These are phyloP conservation scores for Myiagra hebetior DNA, from an alignment of 2,113 vertebrate genomes.

Conservation along the genomic window DNA sequence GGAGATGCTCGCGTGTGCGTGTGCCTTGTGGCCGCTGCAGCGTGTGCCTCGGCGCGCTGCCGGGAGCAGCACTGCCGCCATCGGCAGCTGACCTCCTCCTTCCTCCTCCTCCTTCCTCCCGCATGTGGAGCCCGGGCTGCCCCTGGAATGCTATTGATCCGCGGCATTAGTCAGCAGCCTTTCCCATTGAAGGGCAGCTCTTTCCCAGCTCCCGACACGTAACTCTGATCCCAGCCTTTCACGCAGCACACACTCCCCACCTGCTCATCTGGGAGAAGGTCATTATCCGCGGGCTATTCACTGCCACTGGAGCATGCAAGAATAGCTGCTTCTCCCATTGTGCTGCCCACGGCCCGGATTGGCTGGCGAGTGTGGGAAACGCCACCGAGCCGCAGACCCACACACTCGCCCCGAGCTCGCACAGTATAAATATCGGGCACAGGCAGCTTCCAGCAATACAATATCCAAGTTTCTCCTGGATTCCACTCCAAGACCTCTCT, in stretches of 20 bases:
- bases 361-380: constrained; percentile 78
- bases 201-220: constrained; percentile 63
- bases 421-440: constrained; percentile 49
- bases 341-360: constrained; percentile 55
- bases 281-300: constrained; percentile 66
- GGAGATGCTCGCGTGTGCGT: neutral
- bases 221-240: constrained; percentile 24
- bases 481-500: neutral
- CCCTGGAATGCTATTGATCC: constrained; percentile 58
- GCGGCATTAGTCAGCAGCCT: constrained; percentile 56
- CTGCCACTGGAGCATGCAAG: constrained; percentile 68
- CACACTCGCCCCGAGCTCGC: neutral
- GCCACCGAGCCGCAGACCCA: constrained; percentile 45
- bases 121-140: constrained; percentile 8
- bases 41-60: neutral
- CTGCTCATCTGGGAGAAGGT: constrained; percentile 65
- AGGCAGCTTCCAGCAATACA: neutral
- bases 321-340: constrained; percentile 53
- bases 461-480: neutral
- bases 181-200: constrained; percentile 23
- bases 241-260: constrained; percentile 58
- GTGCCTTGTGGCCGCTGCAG: neutral
- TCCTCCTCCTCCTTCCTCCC: neutral
- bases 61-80: neutral
- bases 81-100: neutral